These are phyloP conservation scores for Uropsilus gracilis DNA, from an alignment of 2,113 vertebrate genomes.

Conservation along the genomic window DNA sequence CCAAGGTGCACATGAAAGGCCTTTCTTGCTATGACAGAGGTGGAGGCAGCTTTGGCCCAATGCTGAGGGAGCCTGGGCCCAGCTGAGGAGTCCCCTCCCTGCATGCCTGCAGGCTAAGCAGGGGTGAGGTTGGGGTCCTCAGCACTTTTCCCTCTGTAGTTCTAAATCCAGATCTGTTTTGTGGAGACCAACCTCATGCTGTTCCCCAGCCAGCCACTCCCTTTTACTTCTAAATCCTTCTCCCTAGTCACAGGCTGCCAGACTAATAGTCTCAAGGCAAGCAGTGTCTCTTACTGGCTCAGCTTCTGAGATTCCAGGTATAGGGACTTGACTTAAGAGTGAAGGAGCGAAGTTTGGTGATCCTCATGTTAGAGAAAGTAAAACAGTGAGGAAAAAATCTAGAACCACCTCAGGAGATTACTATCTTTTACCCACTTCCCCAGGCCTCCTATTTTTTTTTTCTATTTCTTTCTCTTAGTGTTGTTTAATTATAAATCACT, in stretches of 20 bases:
- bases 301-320: neutral
- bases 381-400: neutral
- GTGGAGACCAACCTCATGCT: neutral
- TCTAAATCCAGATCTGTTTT: neutral
- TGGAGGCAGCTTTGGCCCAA: no score
- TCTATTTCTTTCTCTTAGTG: neutral
- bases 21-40: neutral
- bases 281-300: neutral
- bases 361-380: neutral
- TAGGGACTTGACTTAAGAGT: neutral
- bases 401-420: neutral
- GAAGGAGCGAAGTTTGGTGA: neutral
- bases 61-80: neutral
- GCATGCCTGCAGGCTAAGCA: neutral
- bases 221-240: neutral
- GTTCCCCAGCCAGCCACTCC: neutral
- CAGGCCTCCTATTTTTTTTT: neutral
- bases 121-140: no score
- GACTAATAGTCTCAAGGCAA: neutral
- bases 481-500: neutral
- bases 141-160: neutral
- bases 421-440: neutral
- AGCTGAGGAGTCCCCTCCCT: neutral
- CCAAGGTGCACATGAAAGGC: neutral
- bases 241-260: neutral